Conservation (phyloP, 2,888 invertebrate genomes). For the Nomada ferruginata region DNA sequence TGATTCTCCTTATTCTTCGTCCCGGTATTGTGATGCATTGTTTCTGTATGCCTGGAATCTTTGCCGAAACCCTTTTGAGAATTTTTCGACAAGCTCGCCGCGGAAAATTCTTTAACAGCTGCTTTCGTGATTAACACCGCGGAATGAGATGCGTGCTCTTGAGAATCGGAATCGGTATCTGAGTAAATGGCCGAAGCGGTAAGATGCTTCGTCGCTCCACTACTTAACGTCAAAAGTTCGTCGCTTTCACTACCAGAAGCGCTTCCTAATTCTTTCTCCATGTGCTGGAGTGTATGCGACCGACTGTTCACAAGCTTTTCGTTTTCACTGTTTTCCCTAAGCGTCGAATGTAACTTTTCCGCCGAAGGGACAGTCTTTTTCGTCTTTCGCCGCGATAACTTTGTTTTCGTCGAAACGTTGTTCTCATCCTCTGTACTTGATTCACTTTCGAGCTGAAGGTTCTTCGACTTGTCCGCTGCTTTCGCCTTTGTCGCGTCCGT, state of each 20-base stretch:
- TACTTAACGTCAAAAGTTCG: slow-evolving; percentile 89
- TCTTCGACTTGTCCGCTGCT: slow-evolving; percentile 59
- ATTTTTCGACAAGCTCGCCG: slow-evolving; percentile 91
- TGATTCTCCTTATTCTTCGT: slow-evolving; percentile 85
- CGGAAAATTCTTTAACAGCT: slow-evolving; percentile 93
- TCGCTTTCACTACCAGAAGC: slow-evolving; percentile 92
- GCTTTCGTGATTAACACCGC: slow-evolving; percentile 91
- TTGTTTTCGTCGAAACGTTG: slow-evolving; percentile 70
- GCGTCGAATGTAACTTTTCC: slow-evolving; percentile 84
- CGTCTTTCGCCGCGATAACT: slow-evolving; percentile 72
- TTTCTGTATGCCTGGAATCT: slow-evolving; percentile 80
- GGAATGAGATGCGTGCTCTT: slow-evolving; percentile 87
- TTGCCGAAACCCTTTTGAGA: slow-evolving; percentile 91
- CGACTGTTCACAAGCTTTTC: slow-evolving; percentile 77
- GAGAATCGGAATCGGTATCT: slow-evolving; percentile 90
- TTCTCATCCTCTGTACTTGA: slow-evolving; percentile 87
- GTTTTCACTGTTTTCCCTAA: slow-evolving; percentile 82
- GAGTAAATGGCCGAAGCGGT: slow-evolving; percentile 92
- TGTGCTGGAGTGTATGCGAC: slow-evolving; percentile 88
- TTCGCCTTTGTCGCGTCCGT: slow-evolving; percentile 76
- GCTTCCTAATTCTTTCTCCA: slow-evolving; percentile 91
- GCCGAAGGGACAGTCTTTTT: slow-evolving; percentile 78
- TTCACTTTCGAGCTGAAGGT: slow-evolving; percentile 83
- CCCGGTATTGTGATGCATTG: slow-evolving; percentile 73
- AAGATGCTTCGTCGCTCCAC: slow-evolving; percentile 71